Evolutionary conservation across 2,113 vertebrate genomes (phyloP), one percentile per base, ranked within the genome.

Genomic region (Myxocyprinus asiaticus): DNA sequence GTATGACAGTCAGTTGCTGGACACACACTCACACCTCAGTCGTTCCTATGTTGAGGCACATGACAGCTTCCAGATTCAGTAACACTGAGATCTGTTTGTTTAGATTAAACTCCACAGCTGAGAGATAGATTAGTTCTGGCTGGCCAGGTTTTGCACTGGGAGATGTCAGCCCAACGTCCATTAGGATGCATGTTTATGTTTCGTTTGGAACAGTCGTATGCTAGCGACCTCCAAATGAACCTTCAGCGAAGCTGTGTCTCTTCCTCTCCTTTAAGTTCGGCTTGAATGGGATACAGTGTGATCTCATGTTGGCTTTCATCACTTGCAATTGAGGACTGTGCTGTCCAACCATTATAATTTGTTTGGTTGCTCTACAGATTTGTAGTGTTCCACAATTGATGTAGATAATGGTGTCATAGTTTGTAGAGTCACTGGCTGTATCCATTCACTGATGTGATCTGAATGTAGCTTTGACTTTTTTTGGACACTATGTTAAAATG

Each of bases 21-120:
- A 47, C 69, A 76, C 50, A 62, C 83, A 66, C 77, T 74, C 82
- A 85, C 51, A 69, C 83, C 75, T 85, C 69, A 80, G 87, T 59
- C 79, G 92, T 94, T 88, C 88, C 88, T 88, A 93, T 90, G 89
- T 92, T 91, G 88, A 87, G 86, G 81, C 91, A 91, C 87, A 90
- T 94, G 95, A 97, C 94, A 93, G 91, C 89, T 96, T 97, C 95
- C 96, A 97, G 96, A 95, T 96, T 94, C 93, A 92, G 89, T 90
- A 93, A 90, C 90, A 64, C 76, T 91, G 87, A 88, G 91, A 94
- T 96, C 90, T 89, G 83, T 95, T 93, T 97, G 95, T 97, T 98
- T 97, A 93, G 94, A 94, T 96, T 95, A 92, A 90, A 84, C 88
- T 84, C 91, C 91, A 92, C 94, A 96, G 93, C 93, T 95, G 95